phyloP scores from a whole-genome alignment of 2,888 invertebrate species.

The Frankliniella intonsa region DNA sequence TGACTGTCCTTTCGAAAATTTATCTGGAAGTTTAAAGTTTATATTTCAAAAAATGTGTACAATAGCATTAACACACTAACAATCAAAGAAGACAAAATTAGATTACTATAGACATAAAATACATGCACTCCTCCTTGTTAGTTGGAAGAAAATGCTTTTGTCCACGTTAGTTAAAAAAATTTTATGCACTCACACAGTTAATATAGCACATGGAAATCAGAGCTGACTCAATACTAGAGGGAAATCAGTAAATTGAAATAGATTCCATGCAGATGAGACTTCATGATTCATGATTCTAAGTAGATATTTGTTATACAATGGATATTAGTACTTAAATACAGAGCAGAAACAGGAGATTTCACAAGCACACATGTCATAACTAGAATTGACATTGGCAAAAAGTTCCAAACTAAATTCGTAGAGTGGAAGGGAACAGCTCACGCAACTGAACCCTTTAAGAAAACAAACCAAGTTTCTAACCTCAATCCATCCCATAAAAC shows the following conservation, averaged over 20 bases:
- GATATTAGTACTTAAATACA: too few relatives aligned
- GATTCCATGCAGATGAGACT: not conserved
- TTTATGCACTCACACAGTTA: not conserved
- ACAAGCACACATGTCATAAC: too few relatives aligned
- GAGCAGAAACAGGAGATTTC: too few relatives aligned
- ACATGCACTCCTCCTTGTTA: too few relatives aligned
- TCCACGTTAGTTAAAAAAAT: not conserved
- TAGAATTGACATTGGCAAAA: too few relatives aligned
- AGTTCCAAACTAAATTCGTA: too few relatives aligned
- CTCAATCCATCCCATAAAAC: too few relatives aligned
- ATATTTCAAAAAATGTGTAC: not conserved
- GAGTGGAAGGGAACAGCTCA: too few relatives aligned
- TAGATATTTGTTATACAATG: not conserved
- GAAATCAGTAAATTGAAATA: not conserved
- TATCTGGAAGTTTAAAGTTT: not conserved
- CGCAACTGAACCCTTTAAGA: too few relatives aligned
- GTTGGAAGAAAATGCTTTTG: not conserved
- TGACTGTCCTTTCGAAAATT: conserved; percentile 44
- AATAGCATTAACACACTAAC: not conserved
- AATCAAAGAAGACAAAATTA: not conserved
- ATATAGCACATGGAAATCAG: not conserved
- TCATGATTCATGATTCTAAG: not conserved
- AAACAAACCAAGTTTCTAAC: too few relatives aligned
- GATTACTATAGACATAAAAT: not conserved
- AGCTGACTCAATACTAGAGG: not conserved